Conservation (phyloP, 1,140 invertebrate genomes). For the Drosophila bocqueti region DNA sequence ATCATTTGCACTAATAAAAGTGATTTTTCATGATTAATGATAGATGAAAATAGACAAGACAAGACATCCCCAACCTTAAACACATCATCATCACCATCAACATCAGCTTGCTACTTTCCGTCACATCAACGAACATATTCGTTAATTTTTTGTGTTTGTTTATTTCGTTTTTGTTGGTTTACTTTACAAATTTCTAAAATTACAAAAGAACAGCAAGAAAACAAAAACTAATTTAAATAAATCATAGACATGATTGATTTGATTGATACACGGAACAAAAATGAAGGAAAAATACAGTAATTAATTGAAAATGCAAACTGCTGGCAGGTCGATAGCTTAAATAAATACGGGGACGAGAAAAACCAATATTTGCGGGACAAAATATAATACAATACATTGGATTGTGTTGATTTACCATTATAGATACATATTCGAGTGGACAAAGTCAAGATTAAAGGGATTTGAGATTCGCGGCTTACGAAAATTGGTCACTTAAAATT, state of each 20-base stretch:
- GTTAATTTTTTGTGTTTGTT: slow-evolving; percentile 31
- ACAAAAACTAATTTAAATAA: slow-evolving; percentile 39
- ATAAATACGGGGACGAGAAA: slow-evolving; percentile 50
- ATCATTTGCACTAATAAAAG: slow-evolving; percentile 3
- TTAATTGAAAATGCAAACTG: slow-evolving; percentile 68
- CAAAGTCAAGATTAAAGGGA: slow-evolving; percentile 1
- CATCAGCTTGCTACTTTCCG: slow-evolving; percentile 18
- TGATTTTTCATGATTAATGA: slow-evolving; percentile 29
- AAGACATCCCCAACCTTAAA: slow-evolving; percentile 2
- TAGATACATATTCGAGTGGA: slow-evolving; percentile 9
- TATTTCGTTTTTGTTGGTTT: slow-evolving; percentile 41
- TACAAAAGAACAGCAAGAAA: slow-evolving; percentile 44
- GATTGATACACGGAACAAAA: slow-evolving; percentile 37
- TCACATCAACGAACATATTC: slow-evolving; percentile 42
- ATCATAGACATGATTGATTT: slow-evolving; percentile 52
- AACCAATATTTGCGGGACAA: slow-evolving; percentile 37
- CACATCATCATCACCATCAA: slow-evolving; percentile 33
- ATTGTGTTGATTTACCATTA: slow-evolving; percentile 8
- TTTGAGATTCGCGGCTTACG: slow-evolving; percentile 27
- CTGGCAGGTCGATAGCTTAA: slow-evolving; percentile 76
- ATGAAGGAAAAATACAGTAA: slow-evolving; percentile 5
- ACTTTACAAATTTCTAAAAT: slow-evolving; percentile 67
- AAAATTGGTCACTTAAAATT: slow-evolving; percentile 56
- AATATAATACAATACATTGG: slow-evolving; percentile 39
- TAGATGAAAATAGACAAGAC: neutral